Percentiles rank a stretch among this genome's conserved stretches.
Evolutionary conservation across 2,113 vertebrate genomes (phyloP).

Genomic region (Alexandromys fortis): DNA sequence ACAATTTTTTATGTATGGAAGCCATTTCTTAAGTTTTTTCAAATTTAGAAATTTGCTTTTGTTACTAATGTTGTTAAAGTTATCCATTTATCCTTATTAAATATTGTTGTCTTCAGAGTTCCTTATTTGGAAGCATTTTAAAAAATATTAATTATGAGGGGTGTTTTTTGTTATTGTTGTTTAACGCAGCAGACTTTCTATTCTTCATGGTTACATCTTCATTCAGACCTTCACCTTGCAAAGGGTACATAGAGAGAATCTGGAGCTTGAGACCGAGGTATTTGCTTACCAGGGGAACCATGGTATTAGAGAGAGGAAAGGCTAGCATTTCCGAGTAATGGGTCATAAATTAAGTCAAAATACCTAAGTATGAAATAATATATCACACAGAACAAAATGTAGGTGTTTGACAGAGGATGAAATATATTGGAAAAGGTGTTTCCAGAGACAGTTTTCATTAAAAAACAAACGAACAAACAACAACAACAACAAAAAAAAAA

Average conservation of each 20-base stretch:
- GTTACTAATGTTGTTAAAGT: not conserved
- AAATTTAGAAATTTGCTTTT: not conserved
- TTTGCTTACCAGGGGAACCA: not conserved
- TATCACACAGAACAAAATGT: not conserved
- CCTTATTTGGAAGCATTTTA: not conserved
- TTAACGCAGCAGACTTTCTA: not conserved
- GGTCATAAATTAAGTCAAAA: not conserved
- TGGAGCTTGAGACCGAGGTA: not conserved
- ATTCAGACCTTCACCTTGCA: not conserved
- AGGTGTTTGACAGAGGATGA: not conserved
- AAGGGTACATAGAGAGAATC: not conserved
- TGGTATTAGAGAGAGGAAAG: not conserved
- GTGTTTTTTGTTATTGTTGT: not conserved
- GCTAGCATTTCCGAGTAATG: not conserved
- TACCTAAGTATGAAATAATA: not conserved
- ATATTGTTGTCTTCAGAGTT: not conserved
- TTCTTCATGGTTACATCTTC: not conserved
- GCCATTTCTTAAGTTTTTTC: not conserved
- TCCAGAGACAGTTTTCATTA: not conserved
- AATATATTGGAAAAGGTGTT: not conserved
- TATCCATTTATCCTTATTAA: slow-evolving; percentile 9
- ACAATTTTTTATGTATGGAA: not conserved
- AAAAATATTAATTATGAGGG: not conserved
- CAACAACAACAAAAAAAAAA: too few relatives aligned
- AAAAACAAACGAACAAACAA: not conserved